Percentiles rank a stretch among this genome's conserved stretches.
phyloP scores from a whole-genome alignment of 2,113 vertebrate species.

The Albula glossodonta region DNA sequence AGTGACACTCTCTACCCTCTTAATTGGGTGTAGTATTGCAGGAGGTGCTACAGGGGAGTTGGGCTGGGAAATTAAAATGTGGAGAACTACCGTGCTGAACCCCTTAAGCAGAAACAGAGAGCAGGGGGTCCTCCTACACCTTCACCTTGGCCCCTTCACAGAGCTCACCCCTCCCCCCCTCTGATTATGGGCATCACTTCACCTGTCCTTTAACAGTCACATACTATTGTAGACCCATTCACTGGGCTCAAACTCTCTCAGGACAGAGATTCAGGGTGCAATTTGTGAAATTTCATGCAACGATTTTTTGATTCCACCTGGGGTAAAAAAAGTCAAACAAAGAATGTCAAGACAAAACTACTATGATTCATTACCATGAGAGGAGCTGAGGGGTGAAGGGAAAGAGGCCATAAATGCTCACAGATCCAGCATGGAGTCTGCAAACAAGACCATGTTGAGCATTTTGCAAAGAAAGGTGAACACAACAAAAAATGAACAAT shows the following conservation, averaged over 20 bases:
- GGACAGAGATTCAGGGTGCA: neutral
- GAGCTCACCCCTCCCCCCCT: neutral
- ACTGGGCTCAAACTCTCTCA: neutral
- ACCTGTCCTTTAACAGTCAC: slow-evolving; percentile 15
- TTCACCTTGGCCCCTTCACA: neutral
- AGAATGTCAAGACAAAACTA: neutral
- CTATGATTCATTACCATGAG: neutral
- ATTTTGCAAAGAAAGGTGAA: neutral
- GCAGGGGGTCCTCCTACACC: neutral
- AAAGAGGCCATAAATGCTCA: neutral
- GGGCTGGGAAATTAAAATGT: neutral
- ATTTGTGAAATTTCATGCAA: neutral
- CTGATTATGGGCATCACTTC: slow-evolving; percentile 4
- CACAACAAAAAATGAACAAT: neutral
- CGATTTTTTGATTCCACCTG: neutral
- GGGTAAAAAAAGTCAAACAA: neutral
- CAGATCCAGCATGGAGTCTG: neutral
- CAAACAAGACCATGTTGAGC: neutral
- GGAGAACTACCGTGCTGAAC: neutral
- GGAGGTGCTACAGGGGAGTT: neutral
- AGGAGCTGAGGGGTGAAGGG: neutral
- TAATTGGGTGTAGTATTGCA: neutral
- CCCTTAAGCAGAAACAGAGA: neutral
- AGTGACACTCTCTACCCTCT: neutral
- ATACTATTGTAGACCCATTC: neutral